Conservation (phyloP, 2,888 invertebrate genomes). For the Galeruca laticollis region DNA sequence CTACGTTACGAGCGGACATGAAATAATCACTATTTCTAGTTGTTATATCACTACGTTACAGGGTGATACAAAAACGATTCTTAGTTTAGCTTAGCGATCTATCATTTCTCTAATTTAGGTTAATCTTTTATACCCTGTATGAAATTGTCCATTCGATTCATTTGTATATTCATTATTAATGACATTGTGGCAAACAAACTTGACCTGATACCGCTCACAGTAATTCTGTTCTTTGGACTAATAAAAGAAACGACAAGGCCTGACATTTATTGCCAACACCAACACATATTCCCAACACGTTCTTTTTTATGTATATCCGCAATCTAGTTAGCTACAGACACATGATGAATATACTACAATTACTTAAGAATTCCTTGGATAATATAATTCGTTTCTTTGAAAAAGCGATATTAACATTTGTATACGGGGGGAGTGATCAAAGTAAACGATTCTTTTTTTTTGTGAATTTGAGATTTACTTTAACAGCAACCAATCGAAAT, state of each 20-base stretch:
- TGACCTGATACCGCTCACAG: conserved; percentile 1
- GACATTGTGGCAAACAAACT: not conserved
- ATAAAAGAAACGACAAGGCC: conserved; percentile 5
- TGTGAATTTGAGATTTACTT: no score
- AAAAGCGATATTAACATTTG: no score
- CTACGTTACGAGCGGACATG: not conserved
- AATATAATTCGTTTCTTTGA: not conserved
- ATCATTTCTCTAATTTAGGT: no score
- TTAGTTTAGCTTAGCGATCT: no score
- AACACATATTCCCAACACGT: conserved; percentile 27
- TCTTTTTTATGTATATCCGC: conserved; percentile 11
- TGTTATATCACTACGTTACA: not conserved
- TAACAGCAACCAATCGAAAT: no score
- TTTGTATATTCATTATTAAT: not conserved
- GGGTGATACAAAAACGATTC: not conserved
- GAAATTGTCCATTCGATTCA: no score
- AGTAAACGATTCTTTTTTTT: not conserved
- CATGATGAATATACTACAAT: not conserved
- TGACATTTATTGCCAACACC: conserved; percentile 32
- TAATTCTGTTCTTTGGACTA: conserved; percentile 7
- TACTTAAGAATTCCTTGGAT: conserved; percentile 10
- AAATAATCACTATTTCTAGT: not conserved
- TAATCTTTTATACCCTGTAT: no score
- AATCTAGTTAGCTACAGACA: conserved; percentile 5
- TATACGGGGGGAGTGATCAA: not conserved